Evolutionary conservation across 2,888 invertebrate genomes (phyloP).

Genomic region (Trichogramma dendrolimi): DNA sequence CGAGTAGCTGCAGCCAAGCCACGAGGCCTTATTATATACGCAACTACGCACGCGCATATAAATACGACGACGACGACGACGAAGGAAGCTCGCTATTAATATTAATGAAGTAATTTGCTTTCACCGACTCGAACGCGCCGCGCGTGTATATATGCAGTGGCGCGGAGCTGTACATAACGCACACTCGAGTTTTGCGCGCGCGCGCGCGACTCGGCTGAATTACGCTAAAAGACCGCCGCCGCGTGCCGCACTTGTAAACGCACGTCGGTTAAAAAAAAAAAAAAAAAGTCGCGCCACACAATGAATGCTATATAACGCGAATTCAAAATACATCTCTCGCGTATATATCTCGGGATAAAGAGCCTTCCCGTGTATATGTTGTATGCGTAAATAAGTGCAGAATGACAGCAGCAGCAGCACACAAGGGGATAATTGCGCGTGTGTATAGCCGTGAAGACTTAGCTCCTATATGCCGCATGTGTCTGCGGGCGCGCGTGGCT

Average conservation of each 20-base stretch:
- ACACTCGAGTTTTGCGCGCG: background rate
- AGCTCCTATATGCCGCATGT: too few relatives aligned
- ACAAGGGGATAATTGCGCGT: too few relatives aligned
- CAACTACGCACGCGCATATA: background rate
- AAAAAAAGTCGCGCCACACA: background rate
- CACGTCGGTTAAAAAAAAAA: background rate
- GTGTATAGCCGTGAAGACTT: too few relatives aligned
- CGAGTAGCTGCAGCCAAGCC: background rate
- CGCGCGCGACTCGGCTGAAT: background rate
- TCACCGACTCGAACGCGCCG: background rate
- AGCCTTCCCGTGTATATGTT: too few relatives aligned
- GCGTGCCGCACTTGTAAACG: too few relatives aligned
- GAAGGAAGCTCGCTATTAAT: conserved; percentile 26
- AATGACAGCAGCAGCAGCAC: too few relatives aligned
- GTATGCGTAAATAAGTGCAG: too few relatives aligned
- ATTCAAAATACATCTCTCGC: too few relatives aligned
- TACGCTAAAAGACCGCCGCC: background rate
- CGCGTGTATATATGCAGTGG: too few relatives aligned
- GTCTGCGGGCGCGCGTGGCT: too few relatives aligned
- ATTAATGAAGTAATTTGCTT: conserved; percentile 25
- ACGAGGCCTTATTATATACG: background rate
- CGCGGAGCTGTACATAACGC: too few relatives aligned
- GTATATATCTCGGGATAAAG: too few relatives aligned
- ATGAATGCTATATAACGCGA: background rate
- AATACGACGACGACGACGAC: background rate